Evolutionary conservation across 2,888 invertebrate genomes (phyloP), one percentile per base, ranked within the genome.

Genomic region (Andrena bicolor): DNA sequence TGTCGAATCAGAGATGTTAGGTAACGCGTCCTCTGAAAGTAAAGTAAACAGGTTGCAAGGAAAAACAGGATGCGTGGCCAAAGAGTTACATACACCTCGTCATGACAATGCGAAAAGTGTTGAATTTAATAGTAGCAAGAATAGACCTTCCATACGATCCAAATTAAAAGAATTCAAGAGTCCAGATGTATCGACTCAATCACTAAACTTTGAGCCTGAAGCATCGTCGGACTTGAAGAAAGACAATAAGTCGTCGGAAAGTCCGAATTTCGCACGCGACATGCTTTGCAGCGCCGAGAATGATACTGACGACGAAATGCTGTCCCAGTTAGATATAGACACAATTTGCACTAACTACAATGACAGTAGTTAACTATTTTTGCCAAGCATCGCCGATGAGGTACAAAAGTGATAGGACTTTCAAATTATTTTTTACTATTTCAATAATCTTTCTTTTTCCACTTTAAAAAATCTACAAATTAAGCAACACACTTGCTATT

Each of bases 281-380:
- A 10, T 28, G n/a, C 49, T 82, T 41, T 5, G n/a, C 2, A 23
- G 56, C 51, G 71, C n/a, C 10, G 74, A 75, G 32, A 88, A 88
- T 65, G 91, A 92, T 75, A 82, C 90, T 0, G 91, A 92, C 30
- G 92, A 93, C 75, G 91, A 91, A 74, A 81, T 92, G 20, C 80
- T 93, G 26, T 93, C 93, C 41, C 93, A 93, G 73, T 66, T 93
- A 41, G 92, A 93, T 63, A 83, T 92, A 48, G 90, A 92, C 71
- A 85, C 86, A 0, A 87, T 92, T 56, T 75, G 69, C 41, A 83
- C 63, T 23, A 70, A 82, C 53, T 51, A 56, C 35, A 68, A 75
- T 7, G 8, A 76, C 6, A 16, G 76, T 7, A 66, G 30, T 56
- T 84, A 66, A 41, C 10, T 30, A 53, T 16, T 28, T 7, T 56